Conservation (phyloP, 2,888 invertebrate species). For the Lypha dubia region DNA sequence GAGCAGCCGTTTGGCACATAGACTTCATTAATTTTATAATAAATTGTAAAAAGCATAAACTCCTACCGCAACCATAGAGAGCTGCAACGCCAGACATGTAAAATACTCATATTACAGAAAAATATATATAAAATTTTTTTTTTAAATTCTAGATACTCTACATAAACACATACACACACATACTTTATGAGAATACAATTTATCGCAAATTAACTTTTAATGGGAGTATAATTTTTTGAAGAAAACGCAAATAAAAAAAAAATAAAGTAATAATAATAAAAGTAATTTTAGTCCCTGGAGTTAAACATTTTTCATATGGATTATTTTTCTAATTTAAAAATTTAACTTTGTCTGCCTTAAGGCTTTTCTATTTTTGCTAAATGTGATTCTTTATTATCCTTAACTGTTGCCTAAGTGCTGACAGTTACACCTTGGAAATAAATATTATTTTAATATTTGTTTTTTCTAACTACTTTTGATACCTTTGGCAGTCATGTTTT, state of each 20-base stretch:
- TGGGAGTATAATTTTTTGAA: slow-evolving; percentile 18
- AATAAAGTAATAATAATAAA: not conserved
- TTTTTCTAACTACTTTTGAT: not conserved
- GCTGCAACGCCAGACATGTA: slow-evolving; percentile 4
- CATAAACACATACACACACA: too few relatives aligned
- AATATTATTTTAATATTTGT: slow-evolving; percentile 17
- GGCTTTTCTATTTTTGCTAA: slow-evolving; percentile 14
- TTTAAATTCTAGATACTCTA: not conserved
- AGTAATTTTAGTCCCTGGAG: slow-evolving; percentile 7
- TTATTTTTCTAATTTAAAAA: slow-evolving; percentile 42
- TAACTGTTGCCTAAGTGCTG: slow-evolving; percentile 41
- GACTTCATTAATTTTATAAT: slow-evolving; percentile 60
- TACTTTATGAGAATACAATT: not conserved
- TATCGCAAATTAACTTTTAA: slow-evolving; percentile 45
- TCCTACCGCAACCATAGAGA: too few relatives aligned
- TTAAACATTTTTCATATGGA: not conserved
- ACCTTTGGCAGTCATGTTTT: not conserved
- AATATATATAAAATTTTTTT: too few relatives aligned
- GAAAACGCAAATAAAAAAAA: not conserved
- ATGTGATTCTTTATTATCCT: not conserved
- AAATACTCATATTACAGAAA: not conserved
- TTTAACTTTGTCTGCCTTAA: slow-evolving; percentile 23
- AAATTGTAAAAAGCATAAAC: slow-evolving; percentile 39
- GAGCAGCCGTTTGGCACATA: not conserved
- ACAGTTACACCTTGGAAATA: slow-evolving; percentile 36